Evolutionary conservation across 2,113 vertebrate species (phyloP).

Genomic region (Gavia stellata): DNA sequence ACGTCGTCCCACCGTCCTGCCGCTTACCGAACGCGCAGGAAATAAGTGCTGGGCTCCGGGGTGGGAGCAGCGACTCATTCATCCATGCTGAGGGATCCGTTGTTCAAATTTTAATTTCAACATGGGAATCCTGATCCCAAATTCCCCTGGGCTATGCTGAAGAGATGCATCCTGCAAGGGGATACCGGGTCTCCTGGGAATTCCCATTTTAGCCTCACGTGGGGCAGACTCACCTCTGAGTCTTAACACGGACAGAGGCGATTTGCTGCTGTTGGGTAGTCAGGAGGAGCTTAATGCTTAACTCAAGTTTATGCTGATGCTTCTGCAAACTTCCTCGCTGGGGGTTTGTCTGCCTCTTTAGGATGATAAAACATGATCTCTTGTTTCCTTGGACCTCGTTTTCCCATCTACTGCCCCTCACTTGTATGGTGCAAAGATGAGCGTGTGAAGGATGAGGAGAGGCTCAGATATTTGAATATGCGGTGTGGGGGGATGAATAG

Average conservation of each 20-base stretch:
- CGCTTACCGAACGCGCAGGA: fast-evolving
- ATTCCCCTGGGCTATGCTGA: neutral
- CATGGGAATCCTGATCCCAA: neutral
- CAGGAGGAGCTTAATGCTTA: neutral
- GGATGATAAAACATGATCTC: fast-evolving
- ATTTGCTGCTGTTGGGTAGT: neutral
- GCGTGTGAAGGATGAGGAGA: neutral
- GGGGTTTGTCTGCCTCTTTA: neutral
- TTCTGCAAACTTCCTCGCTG: neutral
- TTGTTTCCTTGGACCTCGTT: neutral
- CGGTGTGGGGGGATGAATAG: fast-evolving
- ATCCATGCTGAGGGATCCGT: fast-evolving
- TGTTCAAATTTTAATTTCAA: neutral
- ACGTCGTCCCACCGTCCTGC: neutral
- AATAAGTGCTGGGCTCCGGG: fast-evolving
- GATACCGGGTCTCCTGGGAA: neutral
- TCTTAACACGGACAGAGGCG: neutral
- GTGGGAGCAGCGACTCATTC: fast-evolving
- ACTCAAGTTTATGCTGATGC: neutral
- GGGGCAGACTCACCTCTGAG: neutral
- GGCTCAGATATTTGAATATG: neutral
- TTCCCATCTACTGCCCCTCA: fast-evolving
- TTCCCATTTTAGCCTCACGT: neutral
- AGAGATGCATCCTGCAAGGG: fast-evolving
- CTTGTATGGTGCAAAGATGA: no score